Percentiles rank a stretch among this genome's conserved stretches.
Conservation (phyloP, 1,140 invertebrate species). For the Drosophila kurseongensis region DNA sequence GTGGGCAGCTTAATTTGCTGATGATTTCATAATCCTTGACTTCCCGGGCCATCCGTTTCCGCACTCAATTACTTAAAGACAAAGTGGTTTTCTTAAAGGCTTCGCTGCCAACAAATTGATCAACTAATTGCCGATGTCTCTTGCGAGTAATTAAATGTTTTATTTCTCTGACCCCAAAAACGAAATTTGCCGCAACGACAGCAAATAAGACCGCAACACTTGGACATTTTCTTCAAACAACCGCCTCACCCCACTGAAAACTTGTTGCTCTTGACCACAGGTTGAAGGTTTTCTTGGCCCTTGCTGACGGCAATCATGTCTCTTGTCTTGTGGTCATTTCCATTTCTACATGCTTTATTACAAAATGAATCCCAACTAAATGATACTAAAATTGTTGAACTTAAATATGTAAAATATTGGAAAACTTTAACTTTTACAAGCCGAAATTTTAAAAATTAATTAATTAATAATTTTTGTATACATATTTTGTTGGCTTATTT, state of each 20-base stretch:
- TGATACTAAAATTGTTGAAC: not conserved
- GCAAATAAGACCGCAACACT: conserved; percentile 8
- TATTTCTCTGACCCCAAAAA: conserved; percentile 34
- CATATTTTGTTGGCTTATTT: not conserved
- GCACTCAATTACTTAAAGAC: conserved; percentile 52
- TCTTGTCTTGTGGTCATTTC: conserved; percentile 37
- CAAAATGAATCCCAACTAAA: not conserved
- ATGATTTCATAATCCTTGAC: conserved; percentile 38
- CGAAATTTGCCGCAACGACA: conserved; percentile 8
- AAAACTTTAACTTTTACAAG: not conserved
- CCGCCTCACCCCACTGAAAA: not conserved
- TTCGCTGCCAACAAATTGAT: conserved; percentile 25
- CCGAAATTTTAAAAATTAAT: not conserved
- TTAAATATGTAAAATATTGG: too few species aligned
- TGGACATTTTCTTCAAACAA: conserved; percentile 19
- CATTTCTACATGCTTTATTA: conserved; percentile 36
- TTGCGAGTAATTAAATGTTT: conserved; percentile 46
- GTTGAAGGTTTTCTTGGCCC: conserved; percentile 22
- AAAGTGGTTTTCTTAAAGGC: conserved; percentile 31
- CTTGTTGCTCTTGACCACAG: conserved; percentile 57
- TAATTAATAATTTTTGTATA: not conserved
- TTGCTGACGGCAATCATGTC: conserved; percentile 31
- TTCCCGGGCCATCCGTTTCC: conserved; percentile 1
- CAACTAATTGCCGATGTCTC: conserved; percentile 31
- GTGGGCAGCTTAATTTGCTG: conserved; percentile 48